Percentiles rank a stretch among this genome's conserved stretches.
Evolutionary conservation across 2,888 invertebrate genomes (phyloP).

Genomic region (Eumerus sabulonum): DNA sequence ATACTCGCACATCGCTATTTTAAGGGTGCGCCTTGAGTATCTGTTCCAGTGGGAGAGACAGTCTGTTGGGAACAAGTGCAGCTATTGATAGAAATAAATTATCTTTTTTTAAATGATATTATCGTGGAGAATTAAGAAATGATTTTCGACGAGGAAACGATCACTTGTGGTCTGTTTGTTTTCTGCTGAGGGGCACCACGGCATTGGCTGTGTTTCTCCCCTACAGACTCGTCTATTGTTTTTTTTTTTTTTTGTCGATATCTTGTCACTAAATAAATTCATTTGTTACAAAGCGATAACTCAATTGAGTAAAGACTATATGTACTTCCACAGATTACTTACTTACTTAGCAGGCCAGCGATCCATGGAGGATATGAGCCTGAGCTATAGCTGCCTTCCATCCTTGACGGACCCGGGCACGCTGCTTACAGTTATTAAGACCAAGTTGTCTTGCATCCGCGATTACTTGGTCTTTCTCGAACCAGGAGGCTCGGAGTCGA

Average conservation of each 20-base stretch:
- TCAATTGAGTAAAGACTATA: too few relatives aligned
- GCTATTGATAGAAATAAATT: constrained; percentile 47
- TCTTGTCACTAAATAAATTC: constrained; percentile 66
- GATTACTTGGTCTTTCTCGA: too few relatives aligned
- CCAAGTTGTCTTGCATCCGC: too few relatives aligned
- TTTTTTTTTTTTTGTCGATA: not conserved
- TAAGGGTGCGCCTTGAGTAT: constrained; percentile 1
- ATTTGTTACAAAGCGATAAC: constrained; percentile 55
- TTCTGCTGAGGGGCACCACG: constrained; percentile 24
- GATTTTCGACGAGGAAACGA: constrained; percentile 39
- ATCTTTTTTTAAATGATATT: constrained; percentile 57
- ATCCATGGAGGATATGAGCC: too few relatives aligned
- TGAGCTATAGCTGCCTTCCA: too few relatives aligned
- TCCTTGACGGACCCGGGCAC: too few relatives aligned
- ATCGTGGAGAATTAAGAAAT: constrained; percentile 53
- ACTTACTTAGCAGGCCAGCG: too few relatives aligned
- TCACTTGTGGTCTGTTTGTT: constrained; percentile 41
- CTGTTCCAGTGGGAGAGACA: too few relatives aligned
- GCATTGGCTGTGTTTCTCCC: constrained; percentile 2
- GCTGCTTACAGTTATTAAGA: too few relatives aligned
- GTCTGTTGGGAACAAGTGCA: constrained; percentile 49
- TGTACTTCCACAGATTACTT: too few relatives aligned
- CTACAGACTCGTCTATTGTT: not conserved
- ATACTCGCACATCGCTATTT: constrained; percentile 4
- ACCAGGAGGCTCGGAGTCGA: too few relatives aligned